Conservation (phyloP, 2,888 invertebrate species). For the Lordiphosa andalusiaca region DNA sequence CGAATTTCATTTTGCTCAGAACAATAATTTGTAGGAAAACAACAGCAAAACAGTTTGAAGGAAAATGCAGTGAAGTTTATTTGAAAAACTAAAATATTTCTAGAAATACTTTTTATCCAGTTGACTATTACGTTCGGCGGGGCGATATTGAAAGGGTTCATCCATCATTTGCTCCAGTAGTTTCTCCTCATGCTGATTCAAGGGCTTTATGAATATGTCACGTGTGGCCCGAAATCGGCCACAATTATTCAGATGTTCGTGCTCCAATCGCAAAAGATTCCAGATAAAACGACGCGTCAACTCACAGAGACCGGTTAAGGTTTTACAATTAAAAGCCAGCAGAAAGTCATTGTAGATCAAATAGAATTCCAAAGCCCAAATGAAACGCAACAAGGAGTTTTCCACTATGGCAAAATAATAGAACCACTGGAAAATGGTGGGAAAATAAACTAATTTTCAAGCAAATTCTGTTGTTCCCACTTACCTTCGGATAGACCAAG, state of each 20-base stretch:
- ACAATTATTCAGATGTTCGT: slow-evolving; percentile 34
- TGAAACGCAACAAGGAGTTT: slow-evolving; percentile 93
- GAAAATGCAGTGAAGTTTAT: slow-evolving; percentile 1
- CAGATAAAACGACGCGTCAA: slow-evolving; percentile 19
- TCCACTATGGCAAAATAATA: slow-evolving; percentile 94
- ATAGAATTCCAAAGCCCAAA: slow-evolving; percentile 92
- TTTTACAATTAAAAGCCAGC: slow-evolving; percentile 85
- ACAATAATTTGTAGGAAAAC: not conserved
- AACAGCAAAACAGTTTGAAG: not conserved
- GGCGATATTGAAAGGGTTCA: not conserved
- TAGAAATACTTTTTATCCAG: slow-evolving; percentile 11
- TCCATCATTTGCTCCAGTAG: slow-evolving; percentile 25
- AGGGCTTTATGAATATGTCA: slow-evolving; percentile 16
- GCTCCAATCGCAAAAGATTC: slow-evolving; percentile 27
- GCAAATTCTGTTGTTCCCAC: no score
- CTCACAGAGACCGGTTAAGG: slow-evolving; percentile 11
- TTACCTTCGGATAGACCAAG: slow-evolving; percentile 93
- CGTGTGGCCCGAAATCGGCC: slow-evolving; percentile 29
- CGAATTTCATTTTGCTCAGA: slow-evolving; percentile 92
- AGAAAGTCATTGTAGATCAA: slow-evolving; percentile 87
- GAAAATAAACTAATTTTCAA: not conserved
- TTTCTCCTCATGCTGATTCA: slow-evolving; percentile 10
- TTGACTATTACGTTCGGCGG: not conserved
- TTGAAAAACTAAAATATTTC: not conserved
- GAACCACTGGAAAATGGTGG: slow-evolving; percentile 81